Evolutionary conservation across 1,140 invertebrate genomes (phyloP).

Genomic region (Ceratosolen fusciceps): DNA sequence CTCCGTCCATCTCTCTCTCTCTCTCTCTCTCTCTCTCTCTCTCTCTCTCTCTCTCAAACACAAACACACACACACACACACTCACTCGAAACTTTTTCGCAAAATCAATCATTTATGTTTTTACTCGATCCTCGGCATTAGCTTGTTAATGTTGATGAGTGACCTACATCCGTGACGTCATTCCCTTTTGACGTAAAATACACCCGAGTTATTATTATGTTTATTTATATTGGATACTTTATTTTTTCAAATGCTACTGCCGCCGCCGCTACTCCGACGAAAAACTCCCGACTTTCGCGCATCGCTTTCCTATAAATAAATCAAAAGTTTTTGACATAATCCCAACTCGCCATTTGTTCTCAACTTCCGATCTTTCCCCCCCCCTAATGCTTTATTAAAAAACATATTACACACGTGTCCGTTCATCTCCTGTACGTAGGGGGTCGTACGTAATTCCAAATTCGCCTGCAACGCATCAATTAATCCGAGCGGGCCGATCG

Average conservation of each 20-base stretch:
- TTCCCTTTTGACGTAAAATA: constrained; percentile 9
- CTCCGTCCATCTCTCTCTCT: no score
- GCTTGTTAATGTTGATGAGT: constrained; percentile 2
- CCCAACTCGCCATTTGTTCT: neutral
- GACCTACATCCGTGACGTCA: constrained; percentile 16
- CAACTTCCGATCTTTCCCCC: neutral
- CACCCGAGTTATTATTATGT: neutral
- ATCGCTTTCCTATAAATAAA: neutral
- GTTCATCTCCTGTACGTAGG: no score
- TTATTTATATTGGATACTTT: neutral
- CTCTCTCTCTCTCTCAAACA: no score
- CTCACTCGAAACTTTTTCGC: constrained; percentile 16
- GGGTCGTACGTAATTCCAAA: no score
- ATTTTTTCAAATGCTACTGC: neutral
- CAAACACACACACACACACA: no score
- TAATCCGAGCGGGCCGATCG: no score
- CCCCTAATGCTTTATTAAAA: no score
- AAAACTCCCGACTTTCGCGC: neutral
- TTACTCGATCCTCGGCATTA: neutral
- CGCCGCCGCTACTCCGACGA: no score
- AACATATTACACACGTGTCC: no score
- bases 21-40: no score
- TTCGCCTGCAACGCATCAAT: no score
- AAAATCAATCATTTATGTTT: constrained; percentile 17
- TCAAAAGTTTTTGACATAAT: neutral